Evolutionary conservation across 2,888 invertebrate species (phyloP).

Genomic region (Luffia ferchaultella): DNA sequence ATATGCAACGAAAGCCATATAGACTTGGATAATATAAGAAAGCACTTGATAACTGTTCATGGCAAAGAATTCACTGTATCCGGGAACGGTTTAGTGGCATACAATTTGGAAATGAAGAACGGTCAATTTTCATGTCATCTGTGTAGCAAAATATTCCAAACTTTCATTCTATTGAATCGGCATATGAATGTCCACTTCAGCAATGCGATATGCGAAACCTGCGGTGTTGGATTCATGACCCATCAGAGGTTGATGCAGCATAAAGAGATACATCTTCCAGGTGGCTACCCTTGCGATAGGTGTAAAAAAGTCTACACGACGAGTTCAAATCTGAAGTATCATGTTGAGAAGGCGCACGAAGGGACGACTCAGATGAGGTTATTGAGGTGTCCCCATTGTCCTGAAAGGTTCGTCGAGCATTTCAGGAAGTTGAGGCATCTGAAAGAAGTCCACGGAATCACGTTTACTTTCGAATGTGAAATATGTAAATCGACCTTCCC

Average conservation of each 20-base stretch:
- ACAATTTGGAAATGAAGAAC: conserved; percentile 29
- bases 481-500: conserved; percentile 34
- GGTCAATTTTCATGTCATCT: conserved; percentile 38
- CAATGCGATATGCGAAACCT: conserved; percentile 43
- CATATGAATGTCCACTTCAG: conserved; percentile 51
- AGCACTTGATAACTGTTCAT: conserved; percentile 31
- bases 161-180: conserved; percentile 39
- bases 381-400: conserved; percentile 37
- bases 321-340: conserved; percentile 39
- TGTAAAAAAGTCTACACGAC: conserved; percentile 57
- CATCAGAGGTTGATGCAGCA: conserved; percentile 39
- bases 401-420: conserved; percentile 40
- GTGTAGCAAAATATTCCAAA: conserved; percentile 37
- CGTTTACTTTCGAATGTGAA: conserved; percentile 38
- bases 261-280: conserved; percentile 39
- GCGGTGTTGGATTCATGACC: conserved; percentile 43
- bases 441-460: conserved; percentile 37
- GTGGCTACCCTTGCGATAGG: conserved; percentile 39
- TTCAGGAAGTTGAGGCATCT: conserved; percentile 43
- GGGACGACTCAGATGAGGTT: conserved; percentile 33
- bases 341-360: conserved; percentile 37
- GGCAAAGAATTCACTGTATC: conserved; percentile 31
- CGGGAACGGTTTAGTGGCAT: conserved; percentile 36
- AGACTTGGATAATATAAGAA: conserved; percentile 28
- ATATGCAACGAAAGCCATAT: conserved; percentile 24